Conservation (phyloP, 1,140 invertebrate species). For the Parasteatoda tepidariorum region DNA sequence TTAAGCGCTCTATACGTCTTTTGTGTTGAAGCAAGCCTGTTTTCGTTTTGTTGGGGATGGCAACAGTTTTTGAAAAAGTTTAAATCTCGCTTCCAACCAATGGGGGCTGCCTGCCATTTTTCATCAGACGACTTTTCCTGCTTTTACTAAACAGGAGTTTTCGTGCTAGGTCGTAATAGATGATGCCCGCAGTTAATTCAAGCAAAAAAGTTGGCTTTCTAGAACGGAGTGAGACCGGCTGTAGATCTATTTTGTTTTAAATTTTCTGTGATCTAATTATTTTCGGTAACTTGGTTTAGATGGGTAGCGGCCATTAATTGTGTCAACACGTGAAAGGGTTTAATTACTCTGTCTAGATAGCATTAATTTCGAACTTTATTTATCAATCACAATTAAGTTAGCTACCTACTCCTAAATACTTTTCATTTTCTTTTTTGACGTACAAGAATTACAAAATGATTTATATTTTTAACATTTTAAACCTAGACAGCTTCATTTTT, state of each 20-base stretch:
- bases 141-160: conserved; percentile 49
- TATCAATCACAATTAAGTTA: conserved; percentile 8
- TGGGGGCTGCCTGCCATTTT: conserved; percentile 12
- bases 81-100: conserved; percentile 34
- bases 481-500: too few species aligned
- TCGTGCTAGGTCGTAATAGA: conserved; percentile 41
- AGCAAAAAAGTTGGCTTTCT: conserved; percentile 38
- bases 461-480: too few species aligned
- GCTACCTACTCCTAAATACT: background rate
- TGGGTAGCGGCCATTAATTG: conserved; percentile 45
- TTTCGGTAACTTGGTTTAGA: conserved; percentile 32
- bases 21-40: background rate
- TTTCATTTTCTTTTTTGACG: too few species aligned
- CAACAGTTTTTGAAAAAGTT: conserved; percentile 59
- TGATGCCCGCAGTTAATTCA: conserved; percentile 14
- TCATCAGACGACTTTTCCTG: background rate
- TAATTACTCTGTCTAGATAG: conserved; percentile 37
- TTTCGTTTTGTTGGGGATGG: conserved; percentile 51
- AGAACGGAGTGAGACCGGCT: background rate
- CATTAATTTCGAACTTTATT: conserved; percentile 37
- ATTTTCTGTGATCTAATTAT: conserved; percentile 41
- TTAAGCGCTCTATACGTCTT: conserved; percentile 49
- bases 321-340: conserved; percentile 43
- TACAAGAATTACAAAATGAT: too few species aligned
- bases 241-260: conserved; percentile 40